Conservation (phyloP, 2,888 invertebrate genomes). For the Sceliomorpha sp. region DNA sequence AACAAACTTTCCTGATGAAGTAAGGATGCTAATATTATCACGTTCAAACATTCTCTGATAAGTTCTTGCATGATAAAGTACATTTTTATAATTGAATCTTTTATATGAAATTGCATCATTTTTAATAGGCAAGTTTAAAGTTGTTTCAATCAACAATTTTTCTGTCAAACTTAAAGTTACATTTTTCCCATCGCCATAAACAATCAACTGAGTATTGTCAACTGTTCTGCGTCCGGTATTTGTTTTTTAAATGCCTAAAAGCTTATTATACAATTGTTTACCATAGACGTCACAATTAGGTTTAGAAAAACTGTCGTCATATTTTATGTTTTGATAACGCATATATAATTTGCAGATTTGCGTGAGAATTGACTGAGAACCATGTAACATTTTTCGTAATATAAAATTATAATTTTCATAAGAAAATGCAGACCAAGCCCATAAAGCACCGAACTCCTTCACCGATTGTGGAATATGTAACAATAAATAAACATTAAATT, state of each 20-base stretch:
- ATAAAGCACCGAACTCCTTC: conserved; percentile 24
- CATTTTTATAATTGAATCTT: background rate
- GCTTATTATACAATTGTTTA: background rate
- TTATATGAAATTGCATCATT: background rate
- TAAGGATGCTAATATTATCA: background rate
- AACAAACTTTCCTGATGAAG: conserved; percentile 1
- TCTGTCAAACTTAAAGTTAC: background rate
- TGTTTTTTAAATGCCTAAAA: background rate
- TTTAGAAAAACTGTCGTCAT: background rate
- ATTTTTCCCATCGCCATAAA: conserved; percentile 1
- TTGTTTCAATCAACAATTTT: conserved; percentile 11
- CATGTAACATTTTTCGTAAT: too few relatives aligned
- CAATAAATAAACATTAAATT: conserved; percentile 29
- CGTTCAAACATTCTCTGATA: background rate
- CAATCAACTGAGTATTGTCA: background rate
- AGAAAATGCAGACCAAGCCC: conserved; percentile 34
- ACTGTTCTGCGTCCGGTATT: background rate
- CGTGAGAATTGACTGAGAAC: too few relatives aligned
- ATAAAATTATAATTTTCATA: conserved; percentile 23
- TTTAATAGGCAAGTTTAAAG: background rate
- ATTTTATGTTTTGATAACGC: conserved; percentile 2
- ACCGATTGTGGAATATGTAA: conserved; percentile 22
- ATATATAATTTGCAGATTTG: conserved; percentile 22
- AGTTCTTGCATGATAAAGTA: background rate
- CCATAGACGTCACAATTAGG: background rate